Evolutionary conservation across 1,140 invertebrate species (phyloP), one percentile per base, ranked within the genome.

Genomic region (Adoxophyes honmai): DNA sequence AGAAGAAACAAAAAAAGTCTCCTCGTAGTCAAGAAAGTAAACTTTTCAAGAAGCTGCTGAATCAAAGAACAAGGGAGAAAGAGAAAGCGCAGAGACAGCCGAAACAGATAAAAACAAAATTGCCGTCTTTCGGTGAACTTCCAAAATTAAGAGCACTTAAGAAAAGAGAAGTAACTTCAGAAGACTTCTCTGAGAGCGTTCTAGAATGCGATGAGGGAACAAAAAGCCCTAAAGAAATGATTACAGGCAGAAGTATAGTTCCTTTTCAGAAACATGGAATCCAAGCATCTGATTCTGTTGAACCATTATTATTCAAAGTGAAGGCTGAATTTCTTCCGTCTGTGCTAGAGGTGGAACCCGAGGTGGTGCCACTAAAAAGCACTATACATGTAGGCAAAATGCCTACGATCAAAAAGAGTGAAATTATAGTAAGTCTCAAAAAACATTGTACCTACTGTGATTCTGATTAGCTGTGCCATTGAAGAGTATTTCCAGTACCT

Each of bases 211-310:
- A 38, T 33, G 18, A 37, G 4, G 28, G 54, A 14, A 9, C 3
- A 11, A 28, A 9, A 0, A 14, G 35, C 8, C 51, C 16, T 16
- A 55, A 5, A 21, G 60, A 62, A 57, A 62, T 70, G 58, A 60
- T 74, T 14, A 52, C 57, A 59, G 71, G 66, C 7, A 57, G 18
- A 28, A 34, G 28, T 6, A 63, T 68, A n/a, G 56, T 73, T 6
- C 55, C 51, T 28, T 53, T 59, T 8, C 34, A 52, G 13, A 13
- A 21, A 4, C 10, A 37, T 21, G 4, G 33, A 11, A n/a, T 35
- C 18, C 1, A 14, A n/a, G n/a, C 36, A 14, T 6, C 21, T 8
- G 13, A 36, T 5, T 53, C 55, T 18, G 9, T 39, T 1, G 28
- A 59, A 28, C 66, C 66, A 13, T 28, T 64, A 7, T 28, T 68